These are phyloP conservation scores for Sphecodes monilicornis DNA, from an alignment of 2,888 invertebrate species.

Conservation along the genomic window DNA sequence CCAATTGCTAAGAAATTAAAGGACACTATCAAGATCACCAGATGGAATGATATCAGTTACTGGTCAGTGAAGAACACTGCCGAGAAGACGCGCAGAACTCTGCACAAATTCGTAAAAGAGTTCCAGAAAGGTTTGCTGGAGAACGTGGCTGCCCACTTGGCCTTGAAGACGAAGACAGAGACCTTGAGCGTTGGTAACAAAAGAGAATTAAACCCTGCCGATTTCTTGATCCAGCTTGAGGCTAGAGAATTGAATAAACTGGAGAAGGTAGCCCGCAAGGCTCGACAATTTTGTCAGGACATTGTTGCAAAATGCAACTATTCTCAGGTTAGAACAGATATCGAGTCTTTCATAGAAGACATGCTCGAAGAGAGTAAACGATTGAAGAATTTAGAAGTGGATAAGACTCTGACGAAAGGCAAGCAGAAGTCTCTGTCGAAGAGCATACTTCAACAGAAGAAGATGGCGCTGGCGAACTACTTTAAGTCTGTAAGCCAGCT, in stretches of 20 bases:
- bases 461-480: conserved; percentile 93
- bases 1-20: conserved; percentile 97
- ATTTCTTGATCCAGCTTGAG: conserved; percentile 29
- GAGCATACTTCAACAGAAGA: conserved; percentile 93
- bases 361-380: conserved; percentile 89
- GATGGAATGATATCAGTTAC: conserved; percentile 97
- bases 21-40: conserved; percentile 97
- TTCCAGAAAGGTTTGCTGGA: conserved; percentile 88
- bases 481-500: conserved; percentile 91
- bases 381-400: conserved; percentile 88
- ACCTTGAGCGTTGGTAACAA: background rate
- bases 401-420: conserved; percentile 86
- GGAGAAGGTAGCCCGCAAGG: conserved; percentile 86
- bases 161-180: conserved; percentile 80
- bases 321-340: conserved; percentile 86
- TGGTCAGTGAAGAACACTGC: conserved; percentile 96
- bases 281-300: conserved; percentile 88
- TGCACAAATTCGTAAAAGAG: conserved; percentile 94
- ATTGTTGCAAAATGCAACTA: conserved; percentile 87
- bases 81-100: conserved; percentile 93
- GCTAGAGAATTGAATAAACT: conserved; percentile 83
- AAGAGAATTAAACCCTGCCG: background rate
- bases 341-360: conserved; percentile 89
- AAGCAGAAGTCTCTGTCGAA: conserved; percentile 93
- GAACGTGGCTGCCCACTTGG: conserved; percentile 71